phyloP scores from a whole-genome alignment of 2,113 vertebrate genomes.

The Ceuthmochares aereus region DNA sequence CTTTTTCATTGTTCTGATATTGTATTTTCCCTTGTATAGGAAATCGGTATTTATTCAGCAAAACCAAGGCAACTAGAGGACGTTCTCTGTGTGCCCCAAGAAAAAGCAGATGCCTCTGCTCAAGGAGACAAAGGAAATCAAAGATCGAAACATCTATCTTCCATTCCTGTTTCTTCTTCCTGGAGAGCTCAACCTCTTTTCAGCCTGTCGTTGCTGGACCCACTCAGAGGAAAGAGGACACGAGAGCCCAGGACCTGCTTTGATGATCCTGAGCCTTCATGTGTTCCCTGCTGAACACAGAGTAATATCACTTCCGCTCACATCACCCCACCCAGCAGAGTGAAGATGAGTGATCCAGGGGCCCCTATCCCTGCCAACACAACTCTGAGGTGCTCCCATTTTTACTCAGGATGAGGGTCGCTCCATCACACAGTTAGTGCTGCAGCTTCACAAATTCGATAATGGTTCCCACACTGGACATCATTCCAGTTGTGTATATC shows the following conservation, averaged over 20 bases:
- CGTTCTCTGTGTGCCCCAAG: neutral
- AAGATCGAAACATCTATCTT: neutral
- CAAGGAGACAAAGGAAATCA: neutral
- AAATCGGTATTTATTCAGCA: neutral
- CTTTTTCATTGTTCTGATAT: neutral
- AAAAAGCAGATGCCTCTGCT: neutral
- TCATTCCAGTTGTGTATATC: neutral
- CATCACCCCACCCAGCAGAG: rapidly evolving
- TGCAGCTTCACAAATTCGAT: neutral
- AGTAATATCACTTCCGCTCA: neutral
- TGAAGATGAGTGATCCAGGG: neutral
- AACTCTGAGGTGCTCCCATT: neutral
- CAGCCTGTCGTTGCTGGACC: neutral
- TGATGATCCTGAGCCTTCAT: neutral
- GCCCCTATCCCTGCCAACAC: neutral
- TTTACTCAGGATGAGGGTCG: neutral
- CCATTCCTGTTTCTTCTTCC: neutral
- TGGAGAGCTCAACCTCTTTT: neutral
- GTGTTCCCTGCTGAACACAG: neutral
- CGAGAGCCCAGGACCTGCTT: neutral
- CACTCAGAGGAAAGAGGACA: neutral
- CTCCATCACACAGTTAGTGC: neutral
- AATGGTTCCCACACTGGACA: rapidly evolving
- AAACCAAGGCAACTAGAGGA: neutral
- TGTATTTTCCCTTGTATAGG: neutral